Base-by-base conservation (phyloP, 2,888 invertebrate genomes). In the Drosophila testacea region DNA sequence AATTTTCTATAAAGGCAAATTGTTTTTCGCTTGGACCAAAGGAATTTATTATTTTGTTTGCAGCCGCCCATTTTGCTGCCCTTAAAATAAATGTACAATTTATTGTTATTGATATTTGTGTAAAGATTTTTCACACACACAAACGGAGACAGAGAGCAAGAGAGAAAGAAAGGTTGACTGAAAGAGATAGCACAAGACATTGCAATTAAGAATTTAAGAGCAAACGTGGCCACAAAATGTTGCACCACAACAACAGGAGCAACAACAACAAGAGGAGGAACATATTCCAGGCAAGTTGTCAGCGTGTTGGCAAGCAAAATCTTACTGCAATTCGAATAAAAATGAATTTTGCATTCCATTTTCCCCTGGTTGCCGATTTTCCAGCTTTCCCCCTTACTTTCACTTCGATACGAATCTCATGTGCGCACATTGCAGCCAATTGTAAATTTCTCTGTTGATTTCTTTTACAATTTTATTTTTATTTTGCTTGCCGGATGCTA, bases 91-190 rank as follows among this genome's bases (percentile, higher is more conserved):
- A 85, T 88, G 62, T 75, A 61, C 76, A 84, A 86, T 86, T 86
- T 89, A 86, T 88, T 84, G 83, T 77, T 82, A 89, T 86, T 88
- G 85, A 87, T 87, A 83, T 83, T 89, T 83, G 69, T 75, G 62
- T 70, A 81, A 73, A 69, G 61, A 68, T 63, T 69, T 62, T 47
- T n/a, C 34, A 22, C 16, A 51, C 36, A 30, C 38, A 22, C 16
- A 48, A 16, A 16, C 6, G 39, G 2, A n/a, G 7, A 47, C 27
- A 42, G 38, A 44, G 1, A 41, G 13, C 11, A 32, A 4, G 2
- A 44, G 7, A 13, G 1, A n/a, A 32, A 4, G 27, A 13, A 10
- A 48, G 1, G n/a, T 0, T 22, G 6, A 36, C 4, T 9, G 44
- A 11, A 13, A 1, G 36, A 46, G 5, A 47, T n/a, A 9, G 13